Evolutionary conservation across 2,113 vertebrate species (phyloP), one percentile per base, ranked within the genome.

Genomic region (Odontesthes bonariensis): DNA sequence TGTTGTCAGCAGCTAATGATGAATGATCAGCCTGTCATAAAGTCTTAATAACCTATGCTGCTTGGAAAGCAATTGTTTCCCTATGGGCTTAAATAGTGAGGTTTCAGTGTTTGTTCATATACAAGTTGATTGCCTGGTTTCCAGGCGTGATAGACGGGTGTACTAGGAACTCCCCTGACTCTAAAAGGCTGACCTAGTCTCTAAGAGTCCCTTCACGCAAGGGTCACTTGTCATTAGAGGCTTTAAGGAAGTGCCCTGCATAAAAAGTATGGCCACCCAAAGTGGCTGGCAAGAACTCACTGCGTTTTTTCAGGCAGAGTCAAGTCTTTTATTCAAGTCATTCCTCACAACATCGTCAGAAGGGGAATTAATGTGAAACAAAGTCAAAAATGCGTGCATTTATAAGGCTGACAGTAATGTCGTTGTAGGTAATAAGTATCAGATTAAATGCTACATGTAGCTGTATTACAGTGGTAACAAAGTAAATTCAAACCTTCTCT

Each of bases 191-290:
- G 94, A 94, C 92, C 94, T 92, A 86, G 84, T 85, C 86, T 89
- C 91, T 95, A 92, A 93, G 91, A 92, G 91, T 90, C 82, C 86
- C 91, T 93, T 93, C 90, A 94, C 88, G 90, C 81, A 70, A 87
- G 89, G 86, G 95, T 95, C 94, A 95, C 93, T 94, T 83, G 91
- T 95, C 94, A 93, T 90, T 95, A 93, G 91, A 94, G 85, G 90
- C 85, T 82, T 86, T 87, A 92, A 92, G 89, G 94, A 94, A 92
- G 88, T 86, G 82, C 88, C 82, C 75, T 82, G 86, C 91, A 88
- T 85, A 77, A 90, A 91, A 91, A 88, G 69, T 89, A 74, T 82
- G 96, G 88, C 95, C 96, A 96, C 95, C 96, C 90, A 92, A 94
- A 93, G 93, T 47, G 66, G 89, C 82, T 94, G 92, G 90, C 90